Evolutionary conservation across 2,797 vertebrate genomes (phyloP), one percentile per base, ranked within the genome.

Genomic region (Acrossocheilus fasciatus): DNA sequence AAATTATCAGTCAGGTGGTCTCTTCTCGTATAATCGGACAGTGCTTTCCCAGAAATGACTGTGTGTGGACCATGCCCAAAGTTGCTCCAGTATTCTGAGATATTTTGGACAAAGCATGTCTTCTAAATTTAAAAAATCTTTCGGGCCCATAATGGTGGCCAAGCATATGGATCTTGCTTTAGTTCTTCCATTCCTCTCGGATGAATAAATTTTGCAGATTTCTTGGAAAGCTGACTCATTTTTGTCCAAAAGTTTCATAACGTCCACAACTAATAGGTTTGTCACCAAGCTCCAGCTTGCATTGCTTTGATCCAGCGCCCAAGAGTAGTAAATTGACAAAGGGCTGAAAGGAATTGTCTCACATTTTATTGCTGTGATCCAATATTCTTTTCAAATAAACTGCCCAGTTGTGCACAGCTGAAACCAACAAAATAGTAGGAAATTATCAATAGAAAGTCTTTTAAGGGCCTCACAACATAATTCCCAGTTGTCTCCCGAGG

Each of bases 311-410:
- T 91, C 84, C 76, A 80, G 87, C 73, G 77, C 88, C 89, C 90
- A 82, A 88, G 54, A 62, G 78, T 74, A 47, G 34, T 81, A 81
- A 81, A 81, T 26, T 86, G 34, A 52, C 69, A 64, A 81, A 81
- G 54, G 23, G 18, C 57, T 92, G 89, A 85, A 47, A 80, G 23
- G n/a, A 81, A 74, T 74, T 30, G 26, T 79, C 26, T 59, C 77
- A 87, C 84, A 87, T 93, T 91, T 92, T 89, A 89, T 79, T 75
- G 86, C 86, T 91, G 83, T 86, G 91, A 93, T 93, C 57, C 90
- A 93, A 92, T 26, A 92, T 91, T 64, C n/a, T 73, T 41, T 78
- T 83, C 87, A 45, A 59, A 70, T 54, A 79, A 85, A 78, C 75
- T 47, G 74, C 36, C 3, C 68, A 45, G 9, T 50, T 62, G 30